Evolutionary conservation across 92 coral and sea anemone genomes (phyloP).

Genomic region (Umimayanthus chanpuru): DNA sequence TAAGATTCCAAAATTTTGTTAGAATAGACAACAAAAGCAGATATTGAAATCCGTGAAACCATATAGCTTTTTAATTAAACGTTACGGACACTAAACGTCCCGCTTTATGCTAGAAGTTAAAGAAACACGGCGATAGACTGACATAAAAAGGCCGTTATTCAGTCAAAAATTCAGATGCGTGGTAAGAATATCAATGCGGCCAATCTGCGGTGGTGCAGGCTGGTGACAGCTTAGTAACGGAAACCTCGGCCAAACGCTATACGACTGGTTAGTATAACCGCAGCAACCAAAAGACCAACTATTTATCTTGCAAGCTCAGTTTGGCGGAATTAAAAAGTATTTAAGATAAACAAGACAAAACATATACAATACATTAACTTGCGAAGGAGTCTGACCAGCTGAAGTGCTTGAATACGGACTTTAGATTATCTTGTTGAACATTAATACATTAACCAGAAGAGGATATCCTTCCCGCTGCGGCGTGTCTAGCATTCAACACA

Average conservation of each 20-base stretch:
- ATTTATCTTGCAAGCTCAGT: background rate
- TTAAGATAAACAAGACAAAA: background rate
- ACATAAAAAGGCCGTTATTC: background rate
- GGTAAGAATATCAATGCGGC: background rate
- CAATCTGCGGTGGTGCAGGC: background rate
- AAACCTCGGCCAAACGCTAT: background rate
- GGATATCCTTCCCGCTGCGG: background rate
- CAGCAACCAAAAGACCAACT: constrained; percentile 18
- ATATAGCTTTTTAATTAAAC: background rate
- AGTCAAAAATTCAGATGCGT: background rate
- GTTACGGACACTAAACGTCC: background rate
- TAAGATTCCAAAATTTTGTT: too few relatives aligned
- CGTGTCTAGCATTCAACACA: background rate
- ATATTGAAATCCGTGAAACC: background rate
- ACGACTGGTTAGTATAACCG: background rate
- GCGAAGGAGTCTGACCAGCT: background rate
- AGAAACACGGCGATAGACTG: background rate
- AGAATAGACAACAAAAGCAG: background rate
- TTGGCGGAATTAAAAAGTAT: background rate
- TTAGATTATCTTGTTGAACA: too few relatives aligned
- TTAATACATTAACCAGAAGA: background rate
- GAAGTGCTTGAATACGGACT: background rate
- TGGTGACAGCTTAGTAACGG: background rate
- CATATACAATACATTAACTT: background rate
- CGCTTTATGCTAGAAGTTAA: background rate